Evolutionary conservation across 2,888 invertebrate species (phyloP).

Genomic region (Andrena hattorfiana): DNA sequence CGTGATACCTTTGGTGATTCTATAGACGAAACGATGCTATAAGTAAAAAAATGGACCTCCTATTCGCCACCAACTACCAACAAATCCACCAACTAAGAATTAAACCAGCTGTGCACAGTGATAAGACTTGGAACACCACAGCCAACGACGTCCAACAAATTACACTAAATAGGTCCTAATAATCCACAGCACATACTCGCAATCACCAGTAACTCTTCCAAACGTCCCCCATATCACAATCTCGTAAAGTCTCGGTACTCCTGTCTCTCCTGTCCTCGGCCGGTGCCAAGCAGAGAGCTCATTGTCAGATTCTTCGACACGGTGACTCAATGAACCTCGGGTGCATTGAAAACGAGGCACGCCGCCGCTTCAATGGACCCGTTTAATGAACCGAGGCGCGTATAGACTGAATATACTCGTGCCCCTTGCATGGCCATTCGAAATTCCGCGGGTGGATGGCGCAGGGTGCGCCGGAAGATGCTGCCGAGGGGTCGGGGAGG

Average conservation of each 20-base stretch:
- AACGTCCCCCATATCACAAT: not conserved
- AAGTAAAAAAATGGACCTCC: no score
- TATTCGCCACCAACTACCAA: no score
- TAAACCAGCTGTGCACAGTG: no score
- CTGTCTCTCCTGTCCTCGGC: not conserved
- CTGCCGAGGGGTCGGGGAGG: not conserved
- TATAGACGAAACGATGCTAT: no score
- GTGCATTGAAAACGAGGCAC: not conserved
- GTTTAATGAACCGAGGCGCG: slow-evolving; percentile 27
- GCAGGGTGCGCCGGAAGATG: slow-evolving; percentile 46
- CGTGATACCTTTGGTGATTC: no score
- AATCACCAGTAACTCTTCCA: no score
- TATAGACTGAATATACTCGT: not conserved
- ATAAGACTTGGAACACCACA: no score
- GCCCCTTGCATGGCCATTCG: not conserved
- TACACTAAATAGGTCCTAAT: no score
- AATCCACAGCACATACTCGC: no score
- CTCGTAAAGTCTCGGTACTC: not conserved
- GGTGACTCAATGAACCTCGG: slow-evolving; percentile 6
- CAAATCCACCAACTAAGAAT: no score
- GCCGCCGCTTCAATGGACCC: slow-evolving; percentile 17
- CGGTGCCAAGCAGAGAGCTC: not conserved
- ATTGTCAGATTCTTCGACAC: not conserved
- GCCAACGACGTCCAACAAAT: no score
- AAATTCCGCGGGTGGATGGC: slow-evolving; percentile 5